phyloP scores from a whole-genome alignment of 2,797 vertebrate genomes.

The Remorina albescens region DNA sequence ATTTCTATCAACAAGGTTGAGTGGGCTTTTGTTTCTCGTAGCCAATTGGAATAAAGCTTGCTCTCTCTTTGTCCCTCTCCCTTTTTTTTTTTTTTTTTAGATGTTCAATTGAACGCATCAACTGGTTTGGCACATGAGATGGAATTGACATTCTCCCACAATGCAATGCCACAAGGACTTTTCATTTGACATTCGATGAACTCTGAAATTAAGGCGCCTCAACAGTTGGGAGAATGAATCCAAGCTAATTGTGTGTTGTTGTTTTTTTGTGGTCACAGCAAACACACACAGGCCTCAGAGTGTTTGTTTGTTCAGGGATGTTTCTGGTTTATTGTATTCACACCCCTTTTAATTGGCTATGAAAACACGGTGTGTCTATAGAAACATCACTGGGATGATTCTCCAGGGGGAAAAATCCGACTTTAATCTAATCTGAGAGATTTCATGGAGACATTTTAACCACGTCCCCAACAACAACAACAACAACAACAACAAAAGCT shows the following conservation, averaged over 20 bases:
- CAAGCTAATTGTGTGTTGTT: conserved; percentile 45
- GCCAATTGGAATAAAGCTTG: conserved; percentile 76
- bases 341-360: neutral
- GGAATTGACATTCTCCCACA: conserved; percentile 62
- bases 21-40: conserved; percentile 82
- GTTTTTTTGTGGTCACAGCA: conserved; percentile 25
- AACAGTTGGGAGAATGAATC: conserved; percentile 54
- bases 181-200: conserved; percentile 72
- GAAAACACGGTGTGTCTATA: neutral
- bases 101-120: conserved; percentile 78
- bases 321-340: neutral
- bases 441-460: neutral
- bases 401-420: neutral
- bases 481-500: too few species aligned
- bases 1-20: conserved; percentile 85
- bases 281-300: neutral
- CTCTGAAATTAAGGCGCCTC: conserved; percentile 66
- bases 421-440: too few species aligned
- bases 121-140: conserved; percentile 68
- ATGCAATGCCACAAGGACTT: conserved; percentile 74
- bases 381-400: neutral
- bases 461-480: neutral
- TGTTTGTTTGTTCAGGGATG: conserved; percentile 1
- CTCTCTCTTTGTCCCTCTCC: conserved; percentile 62
- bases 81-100: conserved; percentile 55